phyloP scores from a whole-genome alignment of 2,113 vertebrate species.

The Burhinus oedicnemus region DNA sequence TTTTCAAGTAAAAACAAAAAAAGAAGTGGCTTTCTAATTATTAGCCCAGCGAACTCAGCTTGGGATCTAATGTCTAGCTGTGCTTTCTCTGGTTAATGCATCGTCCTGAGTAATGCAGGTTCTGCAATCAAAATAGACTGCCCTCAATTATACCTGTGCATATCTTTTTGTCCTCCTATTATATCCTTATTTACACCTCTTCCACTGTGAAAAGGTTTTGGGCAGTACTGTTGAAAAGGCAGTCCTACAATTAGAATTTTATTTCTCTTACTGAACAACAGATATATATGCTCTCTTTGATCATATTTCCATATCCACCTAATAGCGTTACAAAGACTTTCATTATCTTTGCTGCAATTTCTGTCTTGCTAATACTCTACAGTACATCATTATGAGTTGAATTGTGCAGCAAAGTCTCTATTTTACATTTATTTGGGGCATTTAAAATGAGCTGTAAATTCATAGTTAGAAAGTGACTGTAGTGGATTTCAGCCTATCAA shows the following conservation, averaged over 20 bases:
- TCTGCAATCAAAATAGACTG: neutral
- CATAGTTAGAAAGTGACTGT: neutral
- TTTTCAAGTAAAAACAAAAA: constrained; percentile 17
- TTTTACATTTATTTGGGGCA: neutral
- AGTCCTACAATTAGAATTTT: neutral
- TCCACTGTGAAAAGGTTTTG: neutral
- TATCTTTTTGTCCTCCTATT: neutral
- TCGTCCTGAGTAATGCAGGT: neutral
- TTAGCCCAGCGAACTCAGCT: constrained; percentile 31
- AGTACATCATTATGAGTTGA: neutral
- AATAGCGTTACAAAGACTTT: neutral
- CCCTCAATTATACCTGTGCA: neutral
- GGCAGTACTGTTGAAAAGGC: neutral
- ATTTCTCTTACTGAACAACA: neutral
- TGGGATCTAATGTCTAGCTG: constrained; percentile 34
- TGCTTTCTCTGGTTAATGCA: constrained; percentile 8
- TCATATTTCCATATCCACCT: constrained; percentile 4
- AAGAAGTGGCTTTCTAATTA: constrained; percentile 30
- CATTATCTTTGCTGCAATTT: neutral
- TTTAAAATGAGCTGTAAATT: neutral
- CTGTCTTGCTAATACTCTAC: neutral
- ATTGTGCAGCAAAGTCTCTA: neutral
- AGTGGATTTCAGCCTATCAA: neutral
- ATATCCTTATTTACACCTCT: neutral
- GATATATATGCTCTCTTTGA: neutral